Evolutionary conservation across 2,113 vertebrate species (phyloP).

Genomic region (Redunca redunca): DNA sequence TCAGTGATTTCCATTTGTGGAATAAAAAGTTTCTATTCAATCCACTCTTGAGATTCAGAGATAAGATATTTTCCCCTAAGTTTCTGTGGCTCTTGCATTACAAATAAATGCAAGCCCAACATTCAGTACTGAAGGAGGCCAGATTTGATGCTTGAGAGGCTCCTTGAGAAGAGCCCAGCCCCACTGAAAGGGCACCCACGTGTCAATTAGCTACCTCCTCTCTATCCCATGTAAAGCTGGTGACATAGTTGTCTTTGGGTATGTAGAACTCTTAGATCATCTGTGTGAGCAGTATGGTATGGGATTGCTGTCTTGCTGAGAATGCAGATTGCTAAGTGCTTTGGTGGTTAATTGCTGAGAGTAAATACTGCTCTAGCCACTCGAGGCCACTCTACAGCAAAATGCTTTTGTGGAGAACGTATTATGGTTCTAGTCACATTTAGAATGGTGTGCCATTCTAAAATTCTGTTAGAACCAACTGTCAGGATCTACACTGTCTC

Average conservation of each 20-base stretch:
- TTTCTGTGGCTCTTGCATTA: constrained; percentile 38
- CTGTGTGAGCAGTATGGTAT: background rate
- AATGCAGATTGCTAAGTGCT: background rate
- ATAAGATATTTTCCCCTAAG: background rate
- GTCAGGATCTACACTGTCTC: background rate
- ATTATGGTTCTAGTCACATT: background rate
- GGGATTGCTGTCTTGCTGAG: background rate
- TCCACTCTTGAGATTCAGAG: background rate
- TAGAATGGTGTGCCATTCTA: background rate
- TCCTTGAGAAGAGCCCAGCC: background rate
- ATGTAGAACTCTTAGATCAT: background rate
- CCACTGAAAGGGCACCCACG: background rate
- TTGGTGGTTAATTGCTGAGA: background rate
- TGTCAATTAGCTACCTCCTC: constrained; percentile 17
- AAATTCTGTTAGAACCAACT: background rate
- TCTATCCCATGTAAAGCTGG: background rate
- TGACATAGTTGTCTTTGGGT: background rate
- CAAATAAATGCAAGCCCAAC: constrained; percentile 18
- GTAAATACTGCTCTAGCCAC: background rate
- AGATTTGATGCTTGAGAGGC: background rate
- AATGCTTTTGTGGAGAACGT: background rate
- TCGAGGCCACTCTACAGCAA: background rate
- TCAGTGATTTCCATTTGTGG: background rate
- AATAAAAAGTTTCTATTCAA: background rate
- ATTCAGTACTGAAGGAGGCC: background rate